These are phyloP conservation scores for Sminthopsis crassicaudata DNA, from an alignment of 2,113 vertebrate species.

Conservation along the genomic window DNA sequence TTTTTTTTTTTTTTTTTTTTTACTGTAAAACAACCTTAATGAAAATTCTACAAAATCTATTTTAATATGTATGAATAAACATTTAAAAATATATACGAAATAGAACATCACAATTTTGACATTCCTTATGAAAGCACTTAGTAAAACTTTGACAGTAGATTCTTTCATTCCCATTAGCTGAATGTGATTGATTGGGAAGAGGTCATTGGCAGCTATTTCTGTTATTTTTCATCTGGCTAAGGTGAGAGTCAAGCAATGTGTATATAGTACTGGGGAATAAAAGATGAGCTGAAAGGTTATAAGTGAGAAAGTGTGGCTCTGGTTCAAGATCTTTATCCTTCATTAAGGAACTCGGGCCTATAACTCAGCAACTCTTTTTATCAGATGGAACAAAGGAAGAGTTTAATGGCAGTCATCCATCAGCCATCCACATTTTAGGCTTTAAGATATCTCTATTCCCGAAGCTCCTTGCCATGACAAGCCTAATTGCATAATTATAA, in stretches of 20 bases:
- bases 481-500: constrained; percentile 82
- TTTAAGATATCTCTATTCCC: constrained; percentile 79
- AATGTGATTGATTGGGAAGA: constrained; percentile 65
- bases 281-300: constrained; percentile 36
- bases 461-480: constrained; percentile 79
- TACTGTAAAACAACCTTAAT: constrained; percentile 57
- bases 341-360: constrained; percentile 62
- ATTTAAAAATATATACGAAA: neutral
- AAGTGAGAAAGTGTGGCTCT: constrained; percentile 57
- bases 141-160: neutral
- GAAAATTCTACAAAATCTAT: constrained; percentile 31
- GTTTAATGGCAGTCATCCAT: constrained; percentile 85
- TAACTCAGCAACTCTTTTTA: constrained; percentile 54
- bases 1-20: too few relatives aligned
- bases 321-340: constrained; percentile 80
- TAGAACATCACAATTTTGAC: neutral
- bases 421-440: constrained; percentile 75
- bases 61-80: neutral
- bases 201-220: constrained; percentile 52
- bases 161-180: constrained; percentile 28
- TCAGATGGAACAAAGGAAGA: constrained; percentile 76
- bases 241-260: constrained; percentile 54
- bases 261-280: neutral
- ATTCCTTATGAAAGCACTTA: constrained; percentile 1
- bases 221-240: constrained; percentile 63